These are phyloP conservation scores for Laupala kohalensis DNA, from an alignment of 1,140 invertebrate species.

Conservation along the genomic window DNA sequence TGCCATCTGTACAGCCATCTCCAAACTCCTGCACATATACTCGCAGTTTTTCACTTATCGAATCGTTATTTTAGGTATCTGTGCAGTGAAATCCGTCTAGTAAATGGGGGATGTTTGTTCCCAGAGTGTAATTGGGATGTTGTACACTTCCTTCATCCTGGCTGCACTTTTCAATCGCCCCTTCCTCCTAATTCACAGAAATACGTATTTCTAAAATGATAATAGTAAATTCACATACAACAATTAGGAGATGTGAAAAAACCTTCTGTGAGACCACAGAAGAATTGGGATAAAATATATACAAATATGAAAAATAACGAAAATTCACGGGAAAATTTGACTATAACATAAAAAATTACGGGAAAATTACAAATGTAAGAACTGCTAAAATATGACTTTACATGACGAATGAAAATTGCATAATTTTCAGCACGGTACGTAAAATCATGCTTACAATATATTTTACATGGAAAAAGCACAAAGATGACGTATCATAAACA, in stretches of 20 bases:
- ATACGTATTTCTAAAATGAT: not conserved
- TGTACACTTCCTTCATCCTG: no score
- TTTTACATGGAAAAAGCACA: not conserved
- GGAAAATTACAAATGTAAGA: not conserved
- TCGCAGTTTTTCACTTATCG: not conserved
- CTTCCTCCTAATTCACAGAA: not conserved
- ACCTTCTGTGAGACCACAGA: not conserved
- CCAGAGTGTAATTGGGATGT: no score
- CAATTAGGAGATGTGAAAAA: not conserved
- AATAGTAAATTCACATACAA: not conserved
- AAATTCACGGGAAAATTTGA: not conserved
- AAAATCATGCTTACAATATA: not conserved
- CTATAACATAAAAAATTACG: not conserved
- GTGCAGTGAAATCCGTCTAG: not conserved
- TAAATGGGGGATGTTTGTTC: not conserved
- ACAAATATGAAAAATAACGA: not conserved
- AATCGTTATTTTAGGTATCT: not conserved
- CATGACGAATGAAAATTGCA: not conserved
- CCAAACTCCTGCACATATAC: not conserved
- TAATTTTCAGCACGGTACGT: not conserved
- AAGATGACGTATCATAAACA: not conserved
- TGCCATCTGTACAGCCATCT: not conserved
- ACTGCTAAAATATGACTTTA: not conserved
- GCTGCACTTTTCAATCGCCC: not conserved
- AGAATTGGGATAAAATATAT: not conserved